These are phyloP conservation scores for Ascidia mentula DNA, from an alignment of 23 tunicate species.

Conservation along the genomic window DNA sequence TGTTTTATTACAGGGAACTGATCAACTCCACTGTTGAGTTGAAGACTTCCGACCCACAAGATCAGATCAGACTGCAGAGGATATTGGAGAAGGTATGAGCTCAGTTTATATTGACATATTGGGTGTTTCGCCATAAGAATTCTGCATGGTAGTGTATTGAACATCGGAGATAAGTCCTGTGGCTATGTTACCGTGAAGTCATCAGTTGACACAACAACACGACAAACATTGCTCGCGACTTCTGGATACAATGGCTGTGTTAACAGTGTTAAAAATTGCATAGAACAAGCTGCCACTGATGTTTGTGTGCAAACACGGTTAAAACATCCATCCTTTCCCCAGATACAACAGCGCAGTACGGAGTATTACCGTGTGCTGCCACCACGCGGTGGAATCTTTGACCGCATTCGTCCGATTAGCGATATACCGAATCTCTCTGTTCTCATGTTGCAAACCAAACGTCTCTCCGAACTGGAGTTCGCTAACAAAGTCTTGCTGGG, in stretches of 20 bases:
- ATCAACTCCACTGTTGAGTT: constrained; percentile 56
- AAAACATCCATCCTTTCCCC: neutral
- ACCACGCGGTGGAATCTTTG: constrained; percentile 92
- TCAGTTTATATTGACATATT: neutral
- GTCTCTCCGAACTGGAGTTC: constrained; percentile 86
- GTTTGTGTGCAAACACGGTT: no score
- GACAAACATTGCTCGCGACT: no score
- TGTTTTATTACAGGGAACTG: constrained; percentile 41
- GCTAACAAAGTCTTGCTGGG: constrained; percentile 92
- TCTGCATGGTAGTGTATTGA: no score
- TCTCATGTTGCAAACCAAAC: constrained; percentile 70
- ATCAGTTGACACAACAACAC: no score
- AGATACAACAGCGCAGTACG: constrained; percentile 87
- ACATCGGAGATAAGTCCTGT: no score
- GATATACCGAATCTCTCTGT: constrained; percentile 47
- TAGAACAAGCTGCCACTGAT: no score
- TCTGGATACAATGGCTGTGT: no score
- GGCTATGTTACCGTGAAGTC: no score
- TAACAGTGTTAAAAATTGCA: no score
- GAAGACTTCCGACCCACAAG: constrained; percentile 74
- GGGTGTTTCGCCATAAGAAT: no score
- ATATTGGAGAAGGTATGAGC: constrained; percentile 76
- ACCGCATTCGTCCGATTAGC: constrained; percentile 83
- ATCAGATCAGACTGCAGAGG: constrained; percentile 79
- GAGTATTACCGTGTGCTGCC: constrained; percentile 97